Percentiles rank a stretch among this genome's conserved stretches.
Evolutionary conservation across 2,888 invertebrate species (phyloP).

Genomic region (Octodonta nipae): DNA sequence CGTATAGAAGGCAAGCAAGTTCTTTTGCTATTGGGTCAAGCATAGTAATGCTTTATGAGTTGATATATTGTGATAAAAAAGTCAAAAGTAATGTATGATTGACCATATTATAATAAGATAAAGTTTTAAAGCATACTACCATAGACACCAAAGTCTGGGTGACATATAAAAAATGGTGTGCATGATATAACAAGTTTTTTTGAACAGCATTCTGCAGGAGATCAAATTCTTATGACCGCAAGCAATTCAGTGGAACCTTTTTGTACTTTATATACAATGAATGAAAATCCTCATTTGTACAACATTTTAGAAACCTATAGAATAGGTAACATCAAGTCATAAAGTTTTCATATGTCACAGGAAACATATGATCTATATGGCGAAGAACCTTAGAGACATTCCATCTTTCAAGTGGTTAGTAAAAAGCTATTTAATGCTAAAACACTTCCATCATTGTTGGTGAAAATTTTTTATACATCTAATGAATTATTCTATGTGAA

Average conservation of each 20-base stretch:
- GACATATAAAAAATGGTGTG: constrained; percentile 68
- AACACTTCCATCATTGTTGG: constrained; percentile 61
- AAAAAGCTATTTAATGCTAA: constrained; percentile 91
- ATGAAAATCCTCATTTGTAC: constrained; percentile 59
- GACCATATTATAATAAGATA: too few relatives aligned
- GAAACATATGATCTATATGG: constrained; percentile 66
- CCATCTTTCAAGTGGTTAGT: constrained; percentile 61
- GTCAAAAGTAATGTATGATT: too few relatives aligned
- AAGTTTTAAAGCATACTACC: too few relatives aligned
- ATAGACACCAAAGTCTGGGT: constrained; percentile 57
- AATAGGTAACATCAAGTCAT: too few relatives aligned
- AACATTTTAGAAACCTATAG: constrained; percentile 68
- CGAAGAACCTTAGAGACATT: constrained; percentile 70
- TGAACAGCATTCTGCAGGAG: constrained; percentile 78
- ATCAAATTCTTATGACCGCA: constrained; percentile 79
- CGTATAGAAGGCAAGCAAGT: too few relatives aligned
- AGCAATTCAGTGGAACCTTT: constrained; percentile 88
- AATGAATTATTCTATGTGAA: constrained; percentile 88
- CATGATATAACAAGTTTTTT: constrained; percentile 92
- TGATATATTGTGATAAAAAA: too few relatives aligned
- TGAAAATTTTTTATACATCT: constrained; percentile 74
- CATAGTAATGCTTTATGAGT: too few relatives aligned
- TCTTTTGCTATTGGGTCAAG: too few relatives aligned
- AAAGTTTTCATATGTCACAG: constrained; percentile 42
- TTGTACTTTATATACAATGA: constrained; percentile 80